These are phyloP conservation scores for Drosophila nigrodunni DNA, from an alignment of 1,140 invertebrate species.

Conservation along the genomic window DNA sequence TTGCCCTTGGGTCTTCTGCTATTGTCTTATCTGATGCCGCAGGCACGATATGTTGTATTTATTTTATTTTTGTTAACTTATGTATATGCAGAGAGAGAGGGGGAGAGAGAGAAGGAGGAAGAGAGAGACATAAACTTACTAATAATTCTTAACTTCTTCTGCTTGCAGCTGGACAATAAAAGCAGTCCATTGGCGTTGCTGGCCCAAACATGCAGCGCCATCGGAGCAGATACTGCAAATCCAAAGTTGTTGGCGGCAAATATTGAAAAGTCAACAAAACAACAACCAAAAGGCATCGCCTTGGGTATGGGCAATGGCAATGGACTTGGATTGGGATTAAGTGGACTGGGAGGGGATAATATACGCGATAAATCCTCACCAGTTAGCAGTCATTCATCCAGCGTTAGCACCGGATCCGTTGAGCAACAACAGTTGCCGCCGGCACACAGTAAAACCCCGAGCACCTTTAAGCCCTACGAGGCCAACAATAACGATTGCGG, in stretches of 20 bases:
- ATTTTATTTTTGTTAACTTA: constrained; percentile 6
- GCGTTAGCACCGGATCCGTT: constrained; percentile 83
- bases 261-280: constrained; percentile 88
- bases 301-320: constrained; percentile 21
- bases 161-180: constrained; percentile 96
- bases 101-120: not conserved
- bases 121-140: not conserved
- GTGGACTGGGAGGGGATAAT: constrained; percentile 62
- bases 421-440: constrained; percentile 75
- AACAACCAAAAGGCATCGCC: constrained; percentile 60
- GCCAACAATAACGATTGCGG: constrained; percentile 80
- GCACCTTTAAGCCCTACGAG: constrained; percentile 89
- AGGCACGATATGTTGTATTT: constrained; percentile 21
- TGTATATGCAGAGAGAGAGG: not conserved
- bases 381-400: constrained; percentile 80
- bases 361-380: constrained; percentile 87
- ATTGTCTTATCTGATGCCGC: constrained; percentile 24
- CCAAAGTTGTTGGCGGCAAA: constrained; percentile 89
- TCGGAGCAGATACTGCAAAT: constrained; percentile 93
- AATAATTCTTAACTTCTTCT: constrained; percentile 33
- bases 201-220: constrained; percentile 97
- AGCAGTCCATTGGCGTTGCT: constrained; percentile 96
- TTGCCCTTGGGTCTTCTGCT: constrained; percentile 6
- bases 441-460: constrained; percentile 63
- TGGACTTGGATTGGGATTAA: constrained; percentile 39